Base-by-base conservation (phyloP, 2,888 invertebrate genomes). In the Watsonalla binaria region DNA sequence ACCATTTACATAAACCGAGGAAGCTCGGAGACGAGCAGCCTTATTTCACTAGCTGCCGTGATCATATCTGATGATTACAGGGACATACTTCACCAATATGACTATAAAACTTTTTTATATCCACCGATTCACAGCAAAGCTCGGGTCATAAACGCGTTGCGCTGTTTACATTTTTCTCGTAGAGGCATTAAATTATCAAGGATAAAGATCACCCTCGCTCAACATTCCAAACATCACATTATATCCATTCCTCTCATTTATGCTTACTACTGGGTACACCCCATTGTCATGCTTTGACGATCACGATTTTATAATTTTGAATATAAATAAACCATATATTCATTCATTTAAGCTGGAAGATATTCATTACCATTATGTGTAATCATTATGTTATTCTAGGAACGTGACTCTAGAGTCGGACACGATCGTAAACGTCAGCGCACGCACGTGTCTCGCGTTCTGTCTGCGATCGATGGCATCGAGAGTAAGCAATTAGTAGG, bases 1-100 rank as follows among this genome's bases (percentile, higher is more conserved):
- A 67, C 76, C 80, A 89, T 90, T 90, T 88, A 85, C 87, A 90
- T 90, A 89, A 85, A 78, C 83, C 80, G 76, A 73, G 77, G 74
- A 77, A 74, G 75, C 78, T 76, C 78, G 75, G 78, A 74, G 79
- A 71, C 75, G 76, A 71, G 73, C 72, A 76, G 77, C 78, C 80
- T 83, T 78, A 78, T 78, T 15, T 63, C 77, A 72, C 66, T 72
- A 78, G 80, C 76, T 74, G 74, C 72, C 68, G 74, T 78, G 61
- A 75, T 80, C 80, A 78, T 79, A 74, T 49, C 37, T 77, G 76
- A 71, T 75, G 67, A 75, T 74, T 70, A 74, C 76, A 74, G 78
- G 70, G 47, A 35, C 58, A 37, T 46, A 50, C 55, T 47, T 47
- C 39, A 13, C 50, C 24, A 47, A 54, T 55, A 53, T 34, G 9